Base-by-base conservation (phyloP, 2,797 vertebrate genomes). In the Dendrocincla fuliginosa region DNA sequence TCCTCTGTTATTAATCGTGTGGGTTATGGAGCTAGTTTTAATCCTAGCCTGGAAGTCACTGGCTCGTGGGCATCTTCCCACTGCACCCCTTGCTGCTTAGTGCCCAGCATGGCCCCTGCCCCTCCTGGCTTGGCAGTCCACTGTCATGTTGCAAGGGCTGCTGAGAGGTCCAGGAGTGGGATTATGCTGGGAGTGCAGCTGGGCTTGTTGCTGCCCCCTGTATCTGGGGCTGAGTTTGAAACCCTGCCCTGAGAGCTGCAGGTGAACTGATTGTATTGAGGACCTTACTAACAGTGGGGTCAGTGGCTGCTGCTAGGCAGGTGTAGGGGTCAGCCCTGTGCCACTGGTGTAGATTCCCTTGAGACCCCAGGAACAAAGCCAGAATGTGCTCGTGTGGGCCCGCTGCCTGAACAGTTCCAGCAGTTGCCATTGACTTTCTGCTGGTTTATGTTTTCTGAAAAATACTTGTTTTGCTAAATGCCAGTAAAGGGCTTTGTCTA, bases 401-500 rank as follows among this genome's bases (percentile, higher is more conserved):
- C 3, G 10, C 75, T 84, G 74, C 87, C 79, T 16, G 28, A 73
- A 28, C 42, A 84, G 56, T 83, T 85, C 25, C 57, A 57, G 39
- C 4, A 0, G 33, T 90, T 70, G 71, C 81, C 70, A 23, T 37
- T 28, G 74, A 37, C 87, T 93, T 91, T 84, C 65, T 76, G 60
- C 85, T 77, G 77, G 2, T 87, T 85, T 91, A 68, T 93, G 79
- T 87, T 95, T 92, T 89, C 92, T 78, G 89, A 96, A 90, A 97
- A 97, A 96, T 89, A 95, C 68, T 93, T 71, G 69, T 97, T 96
- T 97, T 96, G 93, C 90, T 98, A 98, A 98, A 98, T 95, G 97
- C 97, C 96, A 96, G 95, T 97, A 97, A 98, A 97, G 97, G 97
- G 95, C 96, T 97, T 97, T 98, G 96, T 96, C 70, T 97, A 84